A percentile compares a stretch with the other conserved stretches of the same genome.
phyloP scores from a whole-genome alignment of 1,140 invertebrate species.

The Mercenaria mercenaria region DNA sequence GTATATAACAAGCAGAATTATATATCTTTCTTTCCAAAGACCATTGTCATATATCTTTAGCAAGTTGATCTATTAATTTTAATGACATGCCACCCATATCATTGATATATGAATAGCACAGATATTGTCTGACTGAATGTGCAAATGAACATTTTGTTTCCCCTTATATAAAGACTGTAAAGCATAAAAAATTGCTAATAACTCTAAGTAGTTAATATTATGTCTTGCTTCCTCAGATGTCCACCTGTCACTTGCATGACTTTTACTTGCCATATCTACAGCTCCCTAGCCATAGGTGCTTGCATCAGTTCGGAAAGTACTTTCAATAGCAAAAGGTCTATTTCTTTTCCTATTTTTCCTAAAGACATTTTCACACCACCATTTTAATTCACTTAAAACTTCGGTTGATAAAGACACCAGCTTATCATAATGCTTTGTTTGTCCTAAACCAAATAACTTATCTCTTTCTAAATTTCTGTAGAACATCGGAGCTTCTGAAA shows the following conservation, averaged over 20 bases:
- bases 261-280: neutral
- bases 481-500: neutral
- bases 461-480: conserved; percentile 30
- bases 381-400: conserved; percentile 10
- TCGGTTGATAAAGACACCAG: too few relatives aligned
- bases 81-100: conserved; percentile 49
- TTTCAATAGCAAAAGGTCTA: neutral
- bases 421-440: too few relatives aligned
- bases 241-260: conserved; percentile 14
- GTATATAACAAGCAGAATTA: conserved; percentile 42
- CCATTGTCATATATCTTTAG: conserved; percentile 61
- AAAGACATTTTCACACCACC: conserved; percentile 30
- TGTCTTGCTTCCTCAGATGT: neutral
- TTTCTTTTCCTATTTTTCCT: conserved; percentile 13
- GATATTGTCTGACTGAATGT: too few relatives aligned
- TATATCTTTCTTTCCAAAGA: conserved; percentile 46
- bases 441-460: neutral
- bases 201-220: conserved; percentile 43
- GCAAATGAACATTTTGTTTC: too few relatives aligned
- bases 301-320: neutral
- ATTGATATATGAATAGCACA: conserved; percentile 54
- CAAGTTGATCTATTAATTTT: conserved; percentile 12
- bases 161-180: conserved; percentile 20
- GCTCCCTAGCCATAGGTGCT: neutral
- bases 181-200: conserved; percentile 33